These are phyloP conservation scores for Rhinogobio ventralis DNA, from an alignment of 2,797 vertebrate species.

Conservation along the genomic window DNA sequence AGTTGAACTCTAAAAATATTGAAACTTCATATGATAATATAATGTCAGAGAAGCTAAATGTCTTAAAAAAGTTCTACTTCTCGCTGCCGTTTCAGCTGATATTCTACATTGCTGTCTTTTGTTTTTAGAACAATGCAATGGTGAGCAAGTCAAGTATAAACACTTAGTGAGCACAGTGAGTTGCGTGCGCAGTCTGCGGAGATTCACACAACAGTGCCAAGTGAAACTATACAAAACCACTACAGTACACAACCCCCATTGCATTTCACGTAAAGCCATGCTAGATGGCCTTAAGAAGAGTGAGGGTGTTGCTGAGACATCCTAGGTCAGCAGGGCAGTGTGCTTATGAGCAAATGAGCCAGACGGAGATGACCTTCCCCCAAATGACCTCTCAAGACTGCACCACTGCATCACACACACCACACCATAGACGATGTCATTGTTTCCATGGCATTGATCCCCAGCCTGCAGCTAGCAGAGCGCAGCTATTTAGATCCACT, in stretches of 20 bases:
- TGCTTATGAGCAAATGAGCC: constrained; percentile 38
- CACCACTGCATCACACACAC: constrained; percentile 72
- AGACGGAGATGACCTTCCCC: constrained; percentile 31
- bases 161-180: background rate
- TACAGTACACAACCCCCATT: constrained; percentile 4
- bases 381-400: constrained; percentile 60
- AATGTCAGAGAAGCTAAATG: background rate
- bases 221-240: background rate
- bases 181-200: background rate
- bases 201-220: background rate
- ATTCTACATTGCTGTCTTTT: background rate
- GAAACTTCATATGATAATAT: constrained; percentile 1
- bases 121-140: constrained; percentile 1
- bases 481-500: constrained; percentile 43
- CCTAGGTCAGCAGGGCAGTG: constrained; percentile 27
- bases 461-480: constrained; percentile 36
- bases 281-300: constrained; percentile 12
- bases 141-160: background rate
- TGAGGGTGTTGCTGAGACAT: constrained; percentile 29
- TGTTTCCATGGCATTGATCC: constrained; percentile 53
- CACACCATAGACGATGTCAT: constrained; percentile 55
- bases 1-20: background rate
- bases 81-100: background rate
- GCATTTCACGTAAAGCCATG: constrained; percentile 7
- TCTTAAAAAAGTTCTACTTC: background rate